Percentiles rank a stretch among this genome's conserved stretches.
Conservation (phyloP, 1,140 invertebrate species). For the Dendroctonus valens region DNA sequence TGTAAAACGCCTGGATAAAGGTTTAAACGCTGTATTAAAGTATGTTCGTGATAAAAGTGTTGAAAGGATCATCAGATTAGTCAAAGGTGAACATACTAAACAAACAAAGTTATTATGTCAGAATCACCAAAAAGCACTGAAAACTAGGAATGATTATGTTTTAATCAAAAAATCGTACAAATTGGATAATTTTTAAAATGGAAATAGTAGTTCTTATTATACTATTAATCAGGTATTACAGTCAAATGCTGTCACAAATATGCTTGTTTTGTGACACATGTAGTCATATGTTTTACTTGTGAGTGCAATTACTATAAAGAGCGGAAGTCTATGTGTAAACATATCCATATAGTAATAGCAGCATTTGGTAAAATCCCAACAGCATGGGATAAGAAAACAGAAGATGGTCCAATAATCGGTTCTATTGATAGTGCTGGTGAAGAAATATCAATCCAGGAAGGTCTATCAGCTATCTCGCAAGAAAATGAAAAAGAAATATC, state of each 20-base stretch:
- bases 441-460: too few species aligned
- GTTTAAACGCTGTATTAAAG: neutral
- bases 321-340: conserved; percentile 1
- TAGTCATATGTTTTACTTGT: conserved; percentile 6
- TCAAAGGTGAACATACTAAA: conserved; percentile 3
- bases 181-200: neutral
- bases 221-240: neutral
- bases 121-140: conserved; percentile 11
- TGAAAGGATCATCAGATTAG: conserved; percentile 4
- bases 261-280: conserved; percentile 14
- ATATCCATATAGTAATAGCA: conserved; percentile 4
- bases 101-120: neutral
- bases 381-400: neutral
- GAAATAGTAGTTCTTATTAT: neutral
- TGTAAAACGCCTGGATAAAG: too few species aligned
- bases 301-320: conserved; percentile 1
- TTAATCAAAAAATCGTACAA: neutral
- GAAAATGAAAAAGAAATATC: neutral
- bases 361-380: neutral
- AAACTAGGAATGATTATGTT: neutral
- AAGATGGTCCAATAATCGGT: too few species aligned
- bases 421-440: too few species aligned
- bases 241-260: conserved; percentile 1
- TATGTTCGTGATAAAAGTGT: conserved; percentile 9
- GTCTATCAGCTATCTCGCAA: neutral